Evolutionary conservation across 2,888 invertebrate genomes (phyloP).

Genomic region (Bombylius major): DNA sequence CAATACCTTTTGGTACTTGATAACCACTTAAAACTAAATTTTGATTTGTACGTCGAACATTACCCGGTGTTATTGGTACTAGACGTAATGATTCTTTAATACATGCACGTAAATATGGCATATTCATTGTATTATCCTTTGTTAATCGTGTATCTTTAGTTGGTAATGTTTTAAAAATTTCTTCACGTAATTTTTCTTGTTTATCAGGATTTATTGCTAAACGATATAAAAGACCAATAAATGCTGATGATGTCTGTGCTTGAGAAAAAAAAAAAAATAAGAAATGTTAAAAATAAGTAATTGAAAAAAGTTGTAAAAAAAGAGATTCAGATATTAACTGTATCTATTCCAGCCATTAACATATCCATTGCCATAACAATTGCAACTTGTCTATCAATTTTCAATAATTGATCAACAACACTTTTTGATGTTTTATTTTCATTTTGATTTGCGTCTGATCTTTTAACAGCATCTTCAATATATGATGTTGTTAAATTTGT

Average conservation of each 20-base stretch:
- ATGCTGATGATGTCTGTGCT: slow-evolving; percentile 25
- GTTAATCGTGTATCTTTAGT: slow-evolving; percentile 32
- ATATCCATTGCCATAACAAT: slow-evolving; percentile 58
- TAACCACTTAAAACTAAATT: slow-evolving; percentile 53
- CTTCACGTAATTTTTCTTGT: slow-evolving; percentile 49
- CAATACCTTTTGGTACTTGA: slow-evolving; percentile 49
- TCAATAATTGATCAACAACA: slow-evolving; percentile 50
- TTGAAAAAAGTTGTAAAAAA: background rate
- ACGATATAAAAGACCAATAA: slow-evolving; percentile 23
- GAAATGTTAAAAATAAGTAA: background rate
- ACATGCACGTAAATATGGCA: slow-evolving; percentile 56
- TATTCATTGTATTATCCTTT: slow-evolving; percentile 35
- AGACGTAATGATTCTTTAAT: slow-evolving; percentile 59
- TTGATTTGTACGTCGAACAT: slow-evolving; percentile 42
- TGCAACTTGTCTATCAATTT: slow-evolving; percentile 49
- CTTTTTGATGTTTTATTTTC: slow-evolving; percentile 28
- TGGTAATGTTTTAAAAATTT: slow-evolving; percentile 39
- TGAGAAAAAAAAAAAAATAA: background rate
- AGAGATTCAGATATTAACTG: slow-evolving; percentile 38
- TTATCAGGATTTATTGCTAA: slow-evolving; percentile 50
- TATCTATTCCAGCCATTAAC: slow-evolving; percentile 59
- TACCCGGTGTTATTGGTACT: slow-evolving; percentile 47
- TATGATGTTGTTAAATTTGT: slow-evolving; percentile 27
- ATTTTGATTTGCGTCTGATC: slow-evolving; percentile 15
- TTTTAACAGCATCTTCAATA: slow-evolving; percentile 30